Conservation (phyloP, 2,797 vertebrate genomes). For the Trichosurus vulpecula region DNA sequence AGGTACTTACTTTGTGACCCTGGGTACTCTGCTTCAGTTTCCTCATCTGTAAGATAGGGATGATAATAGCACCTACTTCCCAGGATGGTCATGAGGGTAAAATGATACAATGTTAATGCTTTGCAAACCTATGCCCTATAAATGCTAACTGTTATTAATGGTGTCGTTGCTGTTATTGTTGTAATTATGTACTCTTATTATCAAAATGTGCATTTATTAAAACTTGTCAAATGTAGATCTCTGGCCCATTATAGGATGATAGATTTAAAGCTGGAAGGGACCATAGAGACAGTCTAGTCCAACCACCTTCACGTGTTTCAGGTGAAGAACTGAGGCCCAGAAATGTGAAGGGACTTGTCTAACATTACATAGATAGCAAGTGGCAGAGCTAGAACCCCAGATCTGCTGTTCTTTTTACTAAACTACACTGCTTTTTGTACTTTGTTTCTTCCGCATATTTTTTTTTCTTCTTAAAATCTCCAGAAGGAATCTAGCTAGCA, state of each 20-base stretch:
- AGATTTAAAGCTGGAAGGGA: background rate
- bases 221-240: background rate
- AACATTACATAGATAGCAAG: background rate
- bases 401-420: background rate
- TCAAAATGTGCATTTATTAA: background rate
- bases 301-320: background rate
- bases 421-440: background rate
- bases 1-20: background rate
- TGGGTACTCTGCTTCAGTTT: background rate
- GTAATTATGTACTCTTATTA: background rate
- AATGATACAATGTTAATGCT: background rate
- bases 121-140: background rate
- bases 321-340: background rate
- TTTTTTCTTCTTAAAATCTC: background rate
- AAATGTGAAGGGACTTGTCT: background rate
- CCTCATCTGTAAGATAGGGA: background rate
- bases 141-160: background rate
- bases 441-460: background rate
- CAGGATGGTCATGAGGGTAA: background rate
- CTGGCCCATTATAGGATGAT: background rate
- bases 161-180: background rate
- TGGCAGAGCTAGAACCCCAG: background rate
- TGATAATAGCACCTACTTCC: background rate
- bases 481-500: background rate
- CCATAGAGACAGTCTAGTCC: background rate